phyloP scores from a whole-genome alignment of 2,113 vertebrate species.

The Apaloderma vittatum region DNA sequence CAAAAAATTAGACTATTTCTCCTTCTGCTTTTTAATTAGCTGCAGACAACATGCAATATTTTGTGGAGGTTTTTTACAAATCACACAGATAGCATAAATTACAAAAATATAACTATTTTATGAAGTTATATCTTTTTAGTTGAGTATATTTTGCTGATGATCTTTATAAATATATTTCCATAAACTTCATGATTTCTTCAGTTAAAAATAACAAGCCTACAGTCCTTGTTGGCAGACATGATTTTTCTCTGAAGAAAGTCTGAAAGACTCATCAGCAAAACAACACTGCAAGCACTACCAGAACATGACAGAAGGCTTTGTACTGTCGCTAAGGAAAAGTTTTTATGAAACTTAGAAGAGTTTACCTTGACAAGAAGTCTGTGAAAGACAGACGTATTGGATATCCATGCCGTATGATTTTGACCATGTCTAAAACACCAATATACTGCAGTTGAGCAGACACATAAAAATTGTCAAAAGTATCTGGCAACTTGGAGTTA shows the following conservation, averaged over 20 bases:
- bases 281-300: background rate
- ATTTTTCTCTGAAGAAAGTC: background rate
- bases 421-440: conserved; percentile 93
- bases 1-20: background rate
- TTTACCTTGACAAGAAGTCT: conserved; percentile 90
- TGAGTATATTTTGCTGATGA: background rate
- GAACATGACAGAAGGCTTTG: background rate
- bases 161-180: background rate
- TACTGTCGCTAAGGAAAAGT: background rate
- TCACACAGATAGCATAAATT: background rate
- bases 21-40: background rate
- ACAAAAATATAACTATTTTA: background rate
- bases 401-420: conserved; percentile 90
- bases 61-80: background rate
- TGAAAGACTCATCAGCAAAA: background rate
- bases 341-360: background rate
- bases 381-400: conserved; percentile 89
- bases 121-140: background rate
- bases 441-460: conserved; percentile 93
- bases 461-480: conserved; percentile 90
- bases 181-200: background rate
- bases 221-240: background rate
- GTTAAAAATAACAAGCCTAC: background rate
- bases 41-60: background rate
- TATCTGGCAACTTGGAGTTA: conserved; percentile 80